A percentile compares a stretch with the other conserved stretches of the same genome.
phyloP scores from a whole-genome alignment of 2,113 vertebrate species.

The Chaetorhynchus papuensis region DNA sequence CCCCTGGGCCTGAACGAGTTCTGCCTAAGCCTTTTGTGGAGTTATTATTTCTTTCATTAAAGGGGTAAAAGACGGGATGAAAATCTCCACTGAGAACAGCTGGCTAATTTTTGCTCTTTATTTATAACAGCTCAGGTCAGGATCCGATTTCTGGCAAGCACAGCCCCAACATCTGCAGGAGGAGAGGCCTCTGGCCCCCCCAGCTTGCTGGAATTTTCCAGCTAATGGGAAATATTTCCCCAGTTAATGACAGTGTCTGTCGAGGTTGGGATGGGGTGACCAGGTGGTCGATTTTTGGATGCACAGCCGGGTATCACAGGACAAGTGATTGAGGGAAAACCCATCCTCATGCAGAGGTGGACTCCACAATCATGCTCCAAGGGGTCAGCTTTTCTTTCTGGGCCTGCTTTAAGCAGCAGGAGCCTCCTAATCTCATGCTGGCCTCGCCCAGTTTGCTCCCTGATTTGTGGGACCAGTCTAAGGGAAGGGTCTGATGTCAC shows the following conservation, averaged over 20 bases:
- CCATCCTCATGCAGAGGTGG: background rate
- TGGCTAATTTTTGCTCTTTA: slow-evolving; percentile 44
- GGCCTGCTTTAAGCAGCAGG: background rate
- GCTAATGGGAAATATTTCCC: background rate
- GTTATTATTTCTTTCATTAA: slow-evolving; percentile 25
- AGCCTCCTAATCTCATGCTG: background rate
- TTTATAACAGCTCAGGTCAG: slow-evolving; percentile 28
- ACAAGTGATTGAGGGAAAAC: background rate
- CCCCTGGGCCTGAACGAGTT: background rate
- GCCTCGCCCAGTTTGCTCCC: background rate
- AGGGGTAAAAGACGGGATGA: background rate
- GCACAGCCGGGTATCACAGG: background rate
- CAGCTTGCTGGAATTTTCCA: slow-evolving; percentile 26
- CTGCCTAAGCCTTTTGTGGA: background rate
- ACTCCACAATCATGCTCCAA: background rate
- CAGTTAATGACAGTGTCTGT: background rate
- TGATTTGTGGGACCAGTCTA: background rate
- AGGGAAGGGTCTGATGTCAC: background rate
- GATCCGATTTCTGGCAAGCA: slow-evolving; percentile 47
- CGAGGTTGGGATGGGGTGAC: background rate
- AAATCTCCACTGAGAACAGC: slow-evolving; percentile 42
- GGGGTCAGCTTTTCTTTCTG: background rate
- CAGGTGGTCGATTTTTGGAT: background rate
- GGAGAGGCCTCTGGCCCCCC: slow-evolving; percentile 21
- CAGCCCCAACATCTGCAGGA: slow-evolving; percentile 53